Base-by-base conservation (phyloP, 2,113 vertebrate genomes). In the Gymnocephalus cernua region DNA sequence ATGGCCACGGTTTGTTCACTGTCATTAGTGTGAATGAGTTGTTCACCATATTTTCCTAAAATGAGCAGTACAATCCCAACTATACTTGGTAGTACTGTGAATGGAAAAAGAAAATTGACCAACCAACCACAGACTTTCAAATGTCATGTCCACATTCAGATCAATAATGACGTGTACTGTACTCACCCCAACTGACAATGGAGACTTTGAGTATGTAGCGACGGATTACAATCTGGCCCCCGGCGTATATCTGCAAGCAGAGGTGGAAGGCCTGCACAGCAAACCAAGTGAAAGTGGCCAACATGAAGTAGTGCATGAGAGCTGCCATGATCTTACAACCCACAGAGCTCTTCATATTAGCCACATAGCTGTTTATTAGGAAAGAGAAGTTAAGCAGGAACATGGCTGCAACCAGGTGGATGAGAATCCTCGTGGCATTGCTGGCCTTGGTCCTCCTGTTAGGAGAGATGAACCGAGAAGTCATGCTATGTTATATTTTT, bases 231-330 rank as follows among this genome's bases (percentile, higher is more conserved):
- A 83, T 90, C 54, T 88, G 88, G 0, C 84, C 73, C 6, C 90
- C 86, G 45, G 48, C 91, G 87, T 95, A 35, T 1, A 95, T 68
- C 16, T 96, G 93, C 15, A 96, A 85, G 77, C 96, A 96, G 78
- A 97, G 90, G 79, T 97, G 96, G 29, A 96, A 95, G 72, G 95
- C 96, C 74, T 97, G 95, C 29, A 93, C 90, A 0, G 76, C 93
- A 8, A 82, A 97, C 97, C 96, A 97, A 53, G 94, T 96, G 86
- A 98, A 97, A 29, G 92, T 95, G 64, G 93, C 90, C 84, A 97
- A 88, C 92, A 97, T 80, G 79, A 86, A 95, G 88, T 96, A 98
- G 72, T 97, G 97, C 79, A 96, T 95, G 83, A 92, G 0, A 0
- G 91, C 95, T 0, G 93, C 96, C 48, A 93, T 90, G 16, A 84